Evolutionary conservation across 2,888 invertebrate genomes (phyloP).

Genomic region (Acheta domesticus): DNA sequence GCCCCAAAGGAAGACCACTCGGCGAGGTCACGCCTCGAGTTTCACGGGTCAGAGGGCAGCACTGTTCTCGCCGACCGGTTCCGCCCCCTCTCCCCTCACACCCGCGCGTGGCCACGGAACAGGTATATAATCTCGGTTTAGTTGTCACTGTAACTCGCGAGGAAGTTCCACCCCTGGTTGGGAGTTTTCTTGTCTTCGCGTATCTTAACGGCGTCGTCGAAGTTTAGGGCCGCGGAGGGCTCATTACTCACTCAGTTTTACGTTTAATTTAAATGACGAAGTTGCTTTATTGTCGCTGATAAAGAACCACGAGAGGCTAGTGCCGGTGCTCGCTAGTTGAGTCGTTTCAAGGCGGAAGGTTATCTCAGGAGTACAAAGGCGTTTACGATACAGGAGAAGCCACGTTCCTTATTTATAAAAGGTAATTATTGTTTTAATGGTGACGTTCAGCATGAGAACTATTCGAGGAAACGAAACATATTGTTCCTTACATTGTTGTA

Average conservation of each 20-base stretch:
- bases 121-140: background rate
- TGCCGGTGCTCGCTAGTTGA: too few species aligned
- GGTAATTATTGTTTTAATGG: too few species aligned
- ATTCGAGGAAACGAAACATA: too few species aligned
- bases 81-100: background rate
- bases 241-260: background rate
- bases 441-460: too few species aligned
- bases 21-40: background rate
- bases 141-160: background rate
- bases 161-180: too few species aligned
- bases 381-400: too few species aligned
- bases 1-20: background rate
- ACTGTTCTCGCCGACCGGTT: slow-evolving; percentile 1
- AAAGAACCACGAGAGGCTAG: background rate
- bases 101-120: background rate
- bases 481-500: too few species aligned
- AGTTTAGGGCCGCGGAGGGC: background rate
- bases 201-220: background rate
- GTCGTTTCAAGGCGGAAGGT: too few species aligned
- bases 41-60: background rate
- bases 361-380: too few species aligned
- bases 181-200: background rate
- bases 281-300: background rate
- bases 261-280: background rate
- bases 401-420: too few species aligned